phyloP scores from a whole-genome alignment of 2,888 invertebrate genomes.

The Eupeodes latifasciatus region DNA sequence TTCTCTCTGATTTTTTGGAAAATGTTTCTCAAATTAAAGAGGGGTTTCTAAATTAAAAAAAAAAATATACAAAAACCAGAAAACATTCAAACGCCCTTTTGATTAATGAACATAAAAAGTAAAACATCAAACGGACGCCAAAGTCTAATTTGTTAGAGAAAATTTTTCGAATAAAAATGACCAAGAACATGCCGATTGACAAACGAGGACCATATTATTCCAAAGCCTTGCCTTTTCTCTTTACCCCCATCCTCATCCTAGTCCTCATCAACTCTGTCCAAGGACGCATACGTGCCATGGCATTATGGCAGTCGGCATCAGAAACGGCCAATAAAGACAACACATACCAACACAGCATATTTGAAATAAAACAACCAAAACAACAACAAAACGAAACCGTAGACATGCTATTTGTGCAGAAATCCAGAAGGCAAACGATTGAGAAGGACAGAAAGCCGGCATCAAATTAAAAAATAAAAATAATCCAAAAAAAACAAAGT shows the following conservation, averaged over 20 bases:
- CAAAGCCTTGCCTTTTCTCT: background rate
- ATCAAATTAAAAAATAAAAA: background rate
- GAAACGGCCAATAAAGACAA: background rate
- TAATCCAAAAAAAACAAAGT: background rate
- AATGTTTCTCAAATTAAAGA: background rate
- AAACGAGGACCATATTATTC: constrained; percentile 48
- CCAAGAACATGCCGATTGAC: constrained; percentile 67
- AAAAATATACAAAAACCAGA: background rate
- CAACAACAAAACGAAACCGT: constrained; percentile 41
- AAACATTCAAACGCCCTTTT: constrained; percentile 36
- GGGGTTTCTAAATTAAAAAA: constrained; percentile 11
- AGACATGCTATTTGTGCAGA: constrained; percentile 38
- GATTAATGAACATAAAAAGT: constrained; percentile 61
- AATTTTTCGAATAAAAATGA: constrained; percentile 55
- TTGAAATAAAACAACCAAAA: background rate
- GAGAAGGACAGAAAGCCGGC: constrained; percentile 35
- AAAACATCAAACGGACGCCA: constrained; percentile 62
- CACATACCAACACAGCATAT: constrained; percentile 38
- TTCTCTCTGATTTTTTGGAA: background rate
- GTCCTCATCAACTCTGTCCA: too few relatives aligned
- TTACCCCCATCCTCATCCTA: background rate
- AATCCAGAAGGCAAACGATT: constrained; percentile 38
- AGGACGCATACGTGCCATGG: constrained; percentile 5
- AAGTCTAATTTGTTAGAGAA: constrained; percentile 68
- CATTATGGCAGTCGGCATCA: constrained; percentile 3